A percentile compares a stretch with the other conserved stretches of the same genome.
These are phyloP conservation scores for Phallusia fumigata DNA, from an alignment of 23 tunicate species.

Conservation along the genomic window DNA sequence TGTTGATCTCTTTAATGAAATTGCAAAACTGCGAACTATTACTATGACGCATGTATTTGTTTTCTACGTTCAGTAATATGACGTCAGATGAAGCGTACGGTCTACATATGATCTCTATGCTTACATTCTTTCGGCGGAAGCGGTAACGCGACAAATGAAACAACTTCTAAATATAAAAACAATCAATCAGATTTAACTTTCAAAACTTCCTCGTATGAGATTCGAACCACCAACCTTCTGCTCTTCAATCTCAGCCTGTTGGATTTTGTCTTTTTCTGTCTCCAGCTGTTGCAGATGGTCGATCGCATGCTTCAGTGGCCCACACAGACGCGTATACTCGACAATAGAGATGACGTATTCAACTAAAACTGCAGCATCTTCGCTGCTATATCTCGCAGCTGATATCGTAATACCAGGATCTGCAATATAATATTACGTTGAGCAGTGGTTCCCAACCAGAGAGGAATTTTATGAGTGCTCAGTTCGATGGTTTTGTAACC, in stretches of 20 bases:
- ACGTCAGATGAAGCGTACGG: too few species aligned
- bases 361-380: slow-evolving; percentile 93
- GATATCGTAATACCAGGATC: slow-evolving; percentile 90
- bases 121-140: slow-evolving; percentile 7
- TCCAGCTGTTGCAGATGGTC: slow-evolving; percentile 62
- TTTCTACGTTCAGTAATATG: too few species aligned
- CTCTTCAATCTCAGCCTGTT: slow-evolving; percentile 74
- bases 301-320: slow-evolving; percentile 73
- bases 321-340: slow-evolving; percentile 84
- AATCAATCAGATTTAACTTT: neutral
- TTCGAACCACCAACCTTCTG: slow-evolving; percentile 52
- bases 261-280: slow-evolving; percentile 49
- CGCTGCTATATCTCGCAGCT: slow-evolving; percentile 93
- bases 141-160: neutral
- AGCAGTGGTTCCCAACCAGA: neutral
- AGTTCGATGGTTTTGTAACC: too few species aligned
- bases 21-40: too few species aligned
- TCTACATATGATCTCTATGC: neutral
- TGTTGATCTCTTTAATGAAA: too few species aligned
- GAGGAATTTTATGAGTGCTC: too few species aligned
- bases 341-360: slow-evolving; percentile 85
- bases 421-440: neutral
- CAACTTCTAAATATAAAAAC: neutral
- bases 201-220: neutral
- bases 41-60: too few species aligned